These are phyloP conservation scores for Beris chalybata DNA, from an alignment of 2,888 invertebrate genomes.

Conservation along the genomic window DNA sequence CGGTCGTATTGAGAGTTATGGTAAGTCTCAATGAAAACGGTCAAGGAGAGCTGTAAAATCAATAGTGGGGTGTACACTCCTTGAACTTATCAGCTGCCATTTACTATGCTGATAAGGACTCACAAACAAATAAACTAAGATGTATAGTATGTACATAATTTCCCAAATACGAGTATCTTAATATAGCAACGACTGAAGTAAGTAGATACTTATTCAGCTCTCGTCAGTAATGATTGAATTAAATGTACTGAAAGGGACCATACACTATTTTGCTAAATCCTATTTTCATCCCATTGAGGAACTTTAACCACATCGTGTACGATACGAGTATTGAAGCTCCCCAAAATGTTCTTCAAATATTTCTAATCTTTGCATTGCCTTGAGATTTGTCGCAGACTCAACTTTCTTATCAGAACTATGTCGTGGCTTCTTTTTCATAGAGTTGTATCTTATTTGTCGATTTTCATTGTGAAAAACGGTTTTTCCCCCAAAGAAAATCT, in stretches of 20 bases:
- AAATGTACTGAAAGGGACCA: constrained; percentile 18
- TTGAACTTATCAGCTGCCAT: too few relatives aligned
- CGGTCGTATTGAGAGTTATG: too few relatives aligned
- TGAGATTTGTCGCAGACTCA: constrained; percentile 20
- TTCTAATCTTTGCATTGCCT: constrained; percentile 11
- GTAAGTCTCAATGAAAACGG: too few relatives aligned
- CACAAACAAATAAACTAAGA: too few relatives aligned
- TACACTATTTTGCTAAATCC: constrained; percentile 8
- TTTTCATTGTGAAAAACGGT: constrained; percentile 15
- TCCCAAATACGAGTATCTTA: too few relatives aligned
- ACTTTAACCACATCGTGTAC: constrained; percentile 13
- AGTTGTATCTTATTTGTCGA: background rate
- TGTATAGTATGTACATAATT: too few relatives aligned
- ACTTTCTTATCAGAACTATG: constrained; percentile 7
- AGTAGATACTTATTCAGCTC: too few relatives aligned
- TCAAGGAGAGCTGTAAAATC: too few relatives aligned
- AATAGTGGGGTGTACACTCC: too few relatives aligned
- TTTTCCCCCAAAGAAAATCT: constrained; percentile 11
- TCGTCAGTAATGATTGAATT: constrained; percentile 11
- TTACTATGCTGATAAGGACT: too few relatives aligned
- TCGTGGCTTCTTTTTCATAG: background rate
- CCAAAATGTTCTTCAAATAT: constrained; percentile 11
- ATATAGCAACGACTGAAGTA: too few relatives aligned
- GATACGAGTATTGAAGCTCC: background rate
- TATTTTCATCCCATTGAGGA: constrained; percentile 7